These are phyloP conservation scores for Lasiommata megera DNA, from an alignment of 2,888 invertebrate genomes.

Conservation along the genomic window DNA sequence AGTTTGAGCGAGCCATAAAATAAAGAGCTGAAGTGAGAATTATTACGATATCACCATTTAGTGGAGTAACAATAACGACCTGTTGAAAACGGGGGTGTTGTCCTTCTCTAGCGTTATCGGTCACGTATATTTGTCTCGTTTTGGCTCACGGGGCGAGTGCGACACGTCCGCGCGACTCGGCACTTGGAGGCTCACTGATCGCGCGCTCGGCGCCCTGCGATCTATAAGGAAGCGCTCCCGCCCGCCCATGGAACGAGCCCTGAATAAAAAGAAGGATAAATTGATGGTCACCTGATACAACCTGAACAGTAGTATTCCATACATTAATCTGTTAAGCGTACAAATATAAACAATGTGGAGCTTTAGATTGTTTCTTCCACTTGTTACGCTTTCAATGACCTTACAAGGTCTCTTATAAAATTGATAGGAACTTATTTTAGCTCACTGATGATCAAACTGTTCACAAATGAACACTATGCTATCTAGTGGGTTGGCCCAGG, in stretches of 20 bases:
- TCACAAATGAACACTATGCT: no score
- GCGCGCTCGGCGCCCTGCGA: constrained; percentile 59
- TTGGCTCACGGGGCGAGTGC: constrained; percentile 41
- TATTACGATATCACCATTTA: constrained; percentile 73
- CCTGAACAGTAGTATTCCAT: constrained; percentile 5
- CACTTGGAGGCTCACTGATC: constrained; percentile 68
- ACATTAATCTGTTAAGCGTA: not conserved
- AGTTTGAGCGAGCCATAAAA: constrained; percentile 31
- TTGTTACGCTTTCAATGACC: no score
- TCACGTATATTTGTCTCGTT: constrained; percentile 58
- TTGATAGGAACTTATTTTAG: no score
- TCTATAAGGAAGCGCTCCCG: constrained; percentile 66
- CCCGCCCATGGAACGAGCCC: constrained; percentile 56
- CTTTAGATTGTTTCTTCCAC: not conserved
- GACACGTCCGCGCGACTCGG: constrained; percentile 68
- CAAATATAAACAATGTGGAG: not conserved
- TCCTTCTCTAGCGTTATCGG: constrained; percentile 55
- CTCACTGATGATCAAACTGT: no score
- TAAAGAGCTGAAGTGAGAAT: constrained; percentile 53
- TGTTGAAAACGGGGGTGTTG: constrained; percentile 67
- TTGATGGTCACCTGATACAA: constrained; percentile 60
- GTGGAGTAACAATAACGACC: constrained; percentile 75
- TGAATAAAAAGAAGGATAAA: constrained; percentile 73
- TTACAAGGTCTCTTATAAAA: no score
- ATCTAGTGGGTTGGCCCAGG: no score